Conservation (phyloP, 2,797 vertebrate genomes). For the Sphenodon punctatus region DNA sequence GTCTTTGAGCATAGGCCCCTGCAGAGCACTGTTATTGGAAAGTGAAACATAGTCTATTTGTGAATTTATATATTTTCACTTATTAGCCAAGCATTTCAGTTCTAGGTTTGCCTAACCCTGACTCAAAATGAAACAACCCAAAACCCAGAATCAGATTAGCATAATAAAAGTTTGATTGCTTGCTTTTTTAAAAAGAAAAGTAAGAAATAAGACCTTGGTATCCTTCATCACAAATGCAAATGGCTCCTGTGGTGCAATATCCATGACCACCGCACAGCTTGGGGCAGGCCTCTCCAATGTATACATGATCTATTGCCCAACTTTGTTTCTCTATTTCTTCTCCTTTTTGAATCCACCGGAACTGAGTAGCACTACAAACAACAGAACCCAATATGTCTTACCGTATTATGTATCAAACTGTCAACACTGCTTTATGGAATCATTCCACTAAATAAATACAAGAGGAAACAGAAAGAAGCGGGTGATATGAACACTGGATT, state of each 20-base stretch:
- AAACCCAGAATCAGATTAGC: too few species aligned
- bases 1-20: neutral
- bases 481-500: neutral
- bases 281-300: conserved; percentile 94
- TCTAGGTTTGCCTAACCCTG: neutral
- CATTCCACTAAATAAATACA: accelerated
- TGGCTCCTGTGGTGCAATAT: conserved; percentile 89
- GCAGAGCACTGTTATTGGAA: neutral
- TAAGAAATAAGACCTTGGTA: conserved; percentile 83
- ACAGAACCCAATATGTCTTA: conserved; percentile 7
- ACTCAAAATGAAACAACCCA: too few species aligned
- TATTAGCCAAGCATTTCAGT: neutral
- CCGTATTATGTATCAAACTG: neutral
- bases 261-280: conserved; percentile 94
- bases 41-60: neutral
- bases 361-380: conserved; percentile 90
- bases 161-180: neutral
- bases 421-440: neutral
- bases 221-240: conserved; percentile 97
- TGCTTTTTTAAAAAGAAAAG: neutral
- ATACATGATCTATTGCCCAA: conserved; percentile 97
- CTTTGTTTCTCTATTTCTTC: conserved; percentile 90
- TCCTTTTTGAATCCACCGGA: conserved; percentile 97
- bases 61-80: neutral
- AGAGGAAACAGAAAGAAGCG: neutral